phyloP scores from a whole-genome alignment of 2,888 invertebrate genomes.

The Melanophora roralis region DNA sequence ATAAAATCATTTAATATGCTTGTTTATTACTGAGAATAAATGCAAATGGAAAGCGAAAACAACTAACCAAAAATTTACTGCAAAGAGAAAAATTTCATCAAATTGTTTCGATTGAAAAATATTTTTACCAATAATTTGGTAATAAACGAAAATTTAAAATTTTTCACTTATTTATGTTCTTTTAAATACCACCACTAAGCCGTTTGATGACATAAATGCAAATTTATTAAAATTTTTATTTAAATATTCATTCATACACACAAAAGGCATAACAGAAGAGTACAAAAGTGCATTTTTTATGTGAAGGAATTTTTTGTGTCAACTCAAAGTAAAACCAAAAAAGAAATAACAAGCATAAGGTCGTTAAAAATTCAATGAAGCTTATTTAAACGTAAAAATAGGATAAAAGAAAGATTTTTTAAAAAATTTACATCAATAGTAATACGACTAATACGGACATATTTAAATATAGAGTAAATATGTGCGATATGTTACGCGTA shows the following conservation, averaged over 20 bases:
- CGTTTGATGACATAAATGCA: no score
- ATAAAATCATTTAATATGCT: no score
- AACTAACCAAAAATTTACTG: no score
- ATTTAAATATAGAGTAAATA: not conserved
- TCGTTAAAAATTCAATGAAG: constrained; percentile 6
- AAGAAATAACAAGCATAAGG: not conserved
- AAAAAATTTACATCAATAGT: constrained; percentile 23
- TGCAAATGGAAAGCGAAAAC: no score
- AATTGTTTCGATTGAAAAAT: no score
- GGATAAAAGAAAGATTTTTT: not conserved
- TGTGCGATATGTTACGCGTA: no score
- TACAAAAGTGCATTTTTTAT: constrained; percentile 2
- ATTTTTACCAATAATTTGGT: no score
- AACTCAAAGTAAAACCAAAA: not conserved
- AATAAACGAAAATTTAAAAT: no score
- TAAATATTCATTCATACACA: not conserved
- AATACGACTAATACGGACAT: not conserved
- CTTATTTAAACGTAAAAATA: constrained; percentile 4
- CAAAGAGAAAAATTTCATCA: no score
- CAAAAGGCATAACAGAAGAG: not conserved
- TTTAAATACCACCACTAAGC: not conserved
- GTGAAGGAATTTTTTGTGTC: not conserved
- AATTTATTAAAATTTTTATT: not conserved
- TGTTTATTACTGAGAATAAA: no score
- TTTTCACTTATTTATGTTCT: no score